These are phyloP conservation scores for Sweltsa coloradensis DNA, from an alignment of 1,140 invertebrate genomes.

Conservation along the genomic window DNA sequence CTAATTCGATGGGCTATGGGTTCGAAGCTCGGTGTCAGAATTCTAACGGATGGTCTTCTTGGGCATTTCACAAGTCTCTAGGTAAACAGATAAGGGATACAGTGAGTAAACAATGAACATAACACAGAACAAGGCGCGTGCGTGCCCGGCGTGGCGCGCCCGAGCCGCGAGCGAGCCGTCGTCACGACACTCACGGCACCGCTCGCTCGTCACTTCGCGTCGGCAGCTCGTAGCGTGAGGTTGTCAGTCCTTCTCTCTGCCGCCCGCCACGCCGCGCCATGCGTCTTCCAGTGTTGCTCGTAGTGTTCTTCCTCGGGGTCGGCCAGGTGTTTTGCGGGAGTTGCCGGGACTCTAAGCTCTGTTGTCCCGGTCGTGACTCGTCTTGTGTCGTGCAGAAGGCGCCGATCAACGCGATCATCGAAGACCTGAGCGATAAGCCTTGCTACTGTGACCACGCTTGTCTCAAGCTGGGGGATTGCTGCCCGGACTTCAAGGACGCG, in stretches of 20 bases:
- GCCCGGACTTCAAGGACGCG: slow-evolving; percentile 69
- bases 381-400: slow-evolving; percentile 78
- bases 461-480: slow-evolving; percentile 74
- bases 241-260: no score
- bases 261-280: neutral
- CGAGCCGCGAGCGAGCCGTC: no score
- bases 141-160: no score
- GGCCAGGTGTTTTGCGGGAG: slow-evolving; percentile 34
- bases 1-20: no score
- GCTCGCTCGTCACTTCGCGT: neutral
- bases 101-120: no score
- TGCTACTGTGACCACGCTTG: slow-evolving; percentile 85
- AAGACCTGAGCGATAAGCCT: slow-evolving; percentile 66
- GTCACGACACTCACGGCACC: no score
- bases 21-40: no score
- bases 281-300: neutral
- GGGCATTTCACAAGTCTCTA: no score
- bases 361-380: slow-evolving; percentile 67
- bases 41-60: no score
- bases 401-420: slow-evolving; percentile 67
- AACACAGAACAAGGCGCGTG: no score
- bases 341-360: slow-evolving; percentile 59
- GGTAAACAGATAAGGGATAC: no score
- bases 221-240: no score
- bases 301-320: neutral